phyloP scores from a whole-genome alignment of 1,140 invertebrate species.

The Drosophila sucinea region DNA sequence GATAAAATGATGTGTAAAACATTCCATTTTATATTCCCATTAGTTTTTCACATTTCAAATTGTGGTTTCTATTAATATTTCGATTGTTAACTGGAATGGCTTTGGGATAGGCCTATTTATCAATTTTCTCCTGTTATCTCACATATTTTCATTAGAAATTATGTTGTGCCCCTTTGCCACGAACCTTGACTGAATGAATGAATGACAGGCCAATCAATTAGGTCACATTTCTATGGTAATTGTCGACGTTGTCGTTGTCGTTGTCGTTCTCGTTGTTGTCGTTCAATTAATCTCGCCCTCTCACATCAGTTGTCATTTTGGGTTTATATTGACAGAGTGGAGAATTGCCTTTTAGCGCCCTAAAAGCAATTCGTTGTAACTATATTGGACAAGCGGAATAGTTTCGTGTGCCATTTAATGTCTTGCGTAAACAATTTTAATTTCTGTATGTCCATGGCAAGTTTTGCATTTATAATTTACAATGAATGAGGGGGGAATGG shows the following conservation, averaged over 20 bases:
- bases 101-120: no score
- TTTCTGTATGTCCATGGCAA: constrained; percentile 52
- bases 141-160: not conserved
- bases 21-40: no score
- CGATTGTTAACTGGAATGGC: no score
- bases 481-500: constrained; percentile 2
- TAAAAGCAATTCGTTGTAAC: constrained; percentile 77
- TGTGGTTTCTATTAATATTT: no score
- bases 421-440: constrained; percentile 79
- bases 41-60: no score
- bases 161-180: not conserved
- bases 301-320: constrained; percentile 44
- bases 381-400: constrained; percentile 46
- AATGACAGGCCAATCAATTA: constrained; percentile 29
- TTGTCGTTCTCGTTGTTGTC: constrained; percentile 4
- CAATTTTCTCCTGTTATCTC: not conserved
- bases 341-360: constrained; percentile 50
- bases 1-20: no score
- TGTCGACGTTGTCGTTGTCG: constrained; percentile 42
- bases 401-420: constrained; percentile 50
- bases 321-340: constrained; percentile 8
- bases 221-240: constrained; percentile 41
- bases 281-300: constrained; percentile 26
- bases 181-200: not conserved
- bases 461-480: constrained; percentile 65